Conservation (phyloP, 1,140 invertebrate genomes). For the Meteorus sp. region DNA sequence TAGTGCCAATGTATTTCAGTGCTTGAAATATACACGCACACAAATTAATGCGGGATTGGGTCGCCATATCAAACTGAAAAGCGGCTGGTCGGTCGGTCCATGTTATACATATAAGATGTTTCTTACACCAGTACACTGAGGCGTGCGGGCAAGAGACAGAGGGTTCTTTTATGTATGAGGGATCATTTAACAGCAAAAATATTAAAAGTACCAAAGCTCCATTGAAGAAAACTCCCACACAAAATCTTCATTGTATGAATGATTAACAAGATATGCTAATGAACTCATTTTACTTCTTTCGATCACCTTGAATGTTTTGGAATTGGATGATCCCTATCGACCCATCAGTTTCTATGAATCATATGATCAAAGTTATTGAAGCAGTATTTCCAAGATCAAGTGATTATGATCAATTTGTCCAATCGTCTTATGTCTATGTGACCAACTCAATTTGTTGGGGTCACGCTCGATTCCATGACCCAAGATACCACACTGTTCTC, state of each 20-base stretch:
- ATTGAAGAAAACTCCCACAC: background rate
- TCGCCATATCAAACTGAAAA: constrained; percentile 30
- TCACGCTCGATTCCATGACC: constrained; percentile 30
- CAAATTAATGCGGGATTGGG: constrained; percentile 25
- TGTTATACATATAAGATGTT: constrained; percentile 19
- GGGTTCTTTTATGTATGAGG: constrained; percentile 20
- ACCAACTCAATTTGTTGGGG: constrained; percentile 28
- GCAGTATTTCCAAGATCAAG: background rate
- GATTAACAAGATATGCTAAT: background rate
- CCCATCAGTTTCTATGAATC: no score
- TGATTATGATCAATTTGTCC: background rate
- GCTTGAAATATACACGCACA: constrained; percentile 16
- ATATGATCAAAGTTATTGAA: background rate
- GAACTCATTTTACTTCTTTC: background rate
- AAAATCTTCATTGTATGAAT: background rate
- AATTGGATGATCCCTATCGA: no score
- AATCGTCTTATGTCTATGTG: constrained; percentile 12
- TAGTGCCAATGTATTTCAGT: constrained; percentile 24
- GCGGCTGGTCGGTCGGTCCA: constrained; percentile 9
- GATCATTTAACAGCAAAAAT: background rate
- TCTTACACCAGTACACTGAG: constrained; percentile 17
- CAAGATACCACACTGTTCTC: background rate
- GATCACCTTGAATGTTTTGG: no score
- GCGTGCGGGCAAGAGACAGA: constrained; percentile 19
- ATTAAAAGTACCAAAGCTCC: constrained; percentile 18